phyloP scores from a whole-genome alignment of 2,113 vertebrate species.

The Origma solitaria region DNA sequence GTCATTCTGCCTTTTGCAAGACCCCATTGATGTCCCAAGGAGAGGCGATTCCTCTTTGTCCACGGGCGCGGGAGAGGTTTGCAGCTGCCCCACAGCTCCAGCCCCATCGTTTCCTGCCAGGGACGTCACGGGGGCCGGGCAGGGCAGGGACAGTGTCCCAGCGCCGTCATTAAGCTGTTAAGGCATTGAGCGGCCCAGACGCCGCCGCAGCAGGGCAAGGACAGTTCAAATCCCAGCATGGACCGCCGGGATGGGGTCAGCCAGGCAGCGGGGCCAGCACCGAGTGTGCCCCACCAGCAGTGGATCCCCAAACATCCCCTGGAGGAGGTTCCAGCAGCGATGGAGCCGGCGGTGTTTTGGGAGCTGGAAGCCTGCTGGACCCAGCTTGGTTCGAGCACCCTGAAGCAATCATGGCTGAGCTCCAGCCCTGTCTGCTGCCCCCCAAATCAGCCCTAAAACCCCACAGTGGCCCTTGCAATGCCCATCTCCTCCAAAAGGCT shows the following conservation, averaged over 20 bases:
- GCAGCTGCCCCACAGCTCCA: background rate
- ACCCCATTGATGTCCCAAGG: background rate
- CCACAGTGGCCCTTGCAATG: rapidly evolving
- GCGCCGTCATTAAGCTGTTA: slow-evolving; percentile 69
- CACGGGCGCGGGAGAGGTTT: background rate
- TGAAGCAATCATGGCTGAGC: rapidly evolving
- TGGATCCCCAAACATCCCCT: rapidly evolving
- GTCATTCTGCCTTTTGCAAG: background rate
- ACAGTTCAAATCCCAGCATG: slow-evolving; percentile 74
- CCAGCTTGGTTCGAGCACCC: background rate
- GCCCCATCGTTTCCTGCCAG: background rate
- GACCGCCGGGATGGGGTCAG: background rate
- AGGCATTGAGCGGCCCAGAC: slow-evolving; percentile 63
- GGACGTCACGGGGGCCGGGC: background rate
- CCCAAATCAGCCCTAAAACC: background rate
- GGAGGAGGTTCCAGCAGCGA: background rate
- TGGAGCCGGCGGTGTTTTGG: rapidly evolving
- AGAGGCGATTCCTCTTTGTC: background rate
- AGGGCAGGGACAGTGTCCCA: background rate
- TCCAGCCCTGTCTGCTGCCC: background rate
- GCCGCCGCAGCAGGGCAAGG: slow-evolving; percentile 56
- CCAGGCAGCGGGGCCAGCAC: background rate
- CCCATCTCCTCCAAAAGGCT: slow-evolving; percentile 10
- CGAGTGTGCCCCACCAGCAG: rapidly evolving
- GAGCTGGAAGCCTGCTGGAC: background rate